Conservation (phyloP, 1,140 invertebrate species). For the Chymomyza costata region DNA sequence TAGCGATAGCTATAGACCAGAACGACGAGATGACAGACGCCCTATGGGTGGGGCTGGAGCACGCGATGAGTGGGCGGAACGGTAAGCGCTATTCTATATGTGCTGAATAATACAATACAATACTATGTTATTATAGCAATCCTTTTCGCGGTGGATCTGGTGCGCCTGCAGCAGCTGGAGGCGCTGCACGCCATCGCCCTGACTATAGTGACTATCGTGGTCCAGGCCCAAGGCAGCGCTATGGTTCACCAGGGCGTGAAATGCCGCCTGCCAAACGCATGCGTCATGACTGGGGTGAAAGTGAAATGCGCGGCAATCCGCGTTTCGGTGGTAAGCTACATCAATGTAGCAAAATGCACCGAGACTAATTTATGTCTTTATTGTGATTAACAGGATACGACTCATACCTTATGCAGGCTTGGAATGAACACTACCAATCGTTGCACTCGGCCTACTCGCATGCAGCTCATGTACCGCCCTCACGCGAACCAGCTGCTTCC, state of each 20-base stretch:
- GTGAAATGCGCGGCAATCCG: slow-evolving; percentile 65
- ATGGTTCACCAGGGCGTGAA: slow-evolving; percentile 84
- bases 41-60: slow-evolving; percentile 61
- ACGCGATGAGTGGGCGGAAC: slow-evolving; percentile 86
- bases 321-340: slow-evolving; percentile 74
- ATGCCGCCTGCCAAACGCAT: slow-evolving; percentile 89
- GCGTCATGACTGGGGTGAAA: slow-evolving; percentile 83
- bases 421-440: slow-evolving; percentile 74
- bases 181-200: slow-evolving; percentile 75
- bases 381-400: slow-evolving; percentile 49
- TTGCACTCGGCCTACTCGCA: slow-evolving; percentile 73
- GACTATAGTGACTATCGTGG: slow-evolving; percentile 85
- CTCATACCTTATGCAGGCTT: slow-evolving; percentile 67
- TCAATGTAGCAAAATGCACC: not conserved
- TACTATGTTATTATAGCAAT: slow-evolving; percentile 48
- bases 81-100: slow-evolving; percentile 59
- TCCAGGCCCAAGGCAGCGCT: slow-evolving; percentile 77
- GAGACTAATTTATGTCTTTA: not conserved
- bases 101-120: not conserved
- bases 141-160: slow-evolving; percentile 54
- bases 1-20: slow-evolving; percentile 84
- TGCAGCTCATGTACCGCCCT: slow-evolving; percentile 41
- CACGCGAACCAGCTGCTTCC: slow-evolving; percentile 27
- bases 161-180: slow-evolving; percentile 71
- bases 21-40: slow-evolving; percentile 82